Conservation (phyloP, 2,888 invertebrate genomes). For the Sphinx pinastri region DNA sequence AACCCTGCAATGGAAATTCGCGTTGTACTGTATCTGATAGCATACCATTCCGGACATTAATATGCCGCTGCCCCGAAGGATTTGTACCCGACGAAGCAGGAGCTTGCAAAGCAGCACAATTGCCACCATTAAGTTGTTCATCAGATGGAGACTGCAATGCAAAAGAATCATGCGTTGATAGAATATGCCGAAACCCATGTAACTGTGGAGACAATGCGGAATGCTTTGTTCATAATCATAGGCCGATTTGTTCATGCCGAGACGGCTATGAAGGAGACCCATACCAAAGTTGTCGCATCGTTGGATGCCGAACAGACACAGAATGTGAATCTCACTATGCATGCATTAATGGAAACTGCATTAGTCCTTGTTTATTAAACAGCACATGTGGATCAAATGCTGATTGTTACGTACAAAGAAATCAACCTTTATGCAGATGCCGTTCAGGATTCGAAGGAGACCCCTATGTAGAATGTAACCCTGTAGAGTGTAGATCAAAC, state of each 20-base stretch:
- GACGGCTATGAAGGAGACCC: conserved; percentile 95
- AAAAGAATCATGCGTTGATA: conserved; percentile 92
- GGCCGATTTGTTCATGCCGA: conserved; percentile 93
- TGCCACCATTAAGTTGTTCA: conserved; percentile 90
- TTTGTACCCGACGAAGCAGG: conserved; percentile 92
- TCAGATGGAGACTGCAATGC: conserved; percentile 91
- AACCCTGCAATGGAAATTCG: conserved; percentile 90
- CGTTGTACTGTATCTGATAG: conserved; percentile 93
- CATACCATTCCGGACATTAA: conserved; percentile 93
- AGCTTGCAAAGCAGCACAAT: conserved; percentile 88
- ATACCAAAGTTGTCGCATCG: conserved; percentile 89
- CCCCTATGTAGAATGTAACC: conserved; percentile 88
- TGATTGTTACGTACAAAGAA: conserved; percentile 90
- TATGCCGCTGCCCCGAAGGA: conserved; percentile 93
- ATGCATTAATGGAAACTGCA: conserved; percentile 93
- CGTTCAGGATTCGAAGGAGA: conserved; percentile 92
- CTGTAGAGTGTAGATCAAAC: conserved; percentile 93
- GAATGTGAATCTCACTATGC: conserved; percentile 93
- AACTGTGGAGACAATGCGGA: conserved; percentile 93
- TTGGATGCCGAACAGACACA: conserved; percentile 92
- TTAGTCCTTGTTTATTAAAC: conserved; percentile 92
- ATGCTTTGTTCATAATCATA: conserved; percentile 92
- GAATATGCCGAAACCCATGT: conserved; percentile 94
- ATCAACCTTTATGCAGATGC: conserved; percentile 91
- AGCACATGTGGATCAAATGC: conserved; percentile 92